Conservation (phyloP, 2,888 invertebrate genomes). For the Nebria brevicollis region DNA sequence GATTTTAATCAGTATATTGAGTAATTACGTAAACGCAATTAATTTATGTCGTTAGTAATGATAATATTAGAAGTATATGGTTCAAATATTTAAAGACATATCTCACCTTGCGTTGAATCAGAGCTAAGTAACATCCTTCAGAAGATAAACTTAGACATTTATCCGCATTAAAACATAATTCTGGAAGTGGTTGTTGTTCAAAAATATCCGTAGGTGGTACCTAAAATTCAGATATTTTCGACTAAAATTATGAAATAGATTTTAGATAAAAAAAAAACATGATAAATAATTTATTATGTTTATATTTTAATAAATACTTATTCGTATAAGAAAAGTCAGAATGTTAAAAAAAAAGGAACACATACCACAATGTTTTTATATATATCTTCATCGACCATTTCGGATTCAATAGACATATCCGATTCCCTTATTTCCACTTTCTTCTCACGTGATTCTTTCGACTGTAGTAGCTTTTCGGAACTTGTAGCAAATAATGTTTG, state of each 20-base stretch:
- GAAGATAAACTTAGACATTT: conserved; percentile 62
- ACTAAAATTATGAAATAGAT: conserved; percentile 9
- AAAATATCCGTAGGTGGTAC: conserved; percentile 78
- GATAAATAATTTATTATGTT: too few species aligned
- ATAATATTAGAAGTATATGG: too few species aligned
- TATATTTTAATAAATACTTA: too few species aligned
- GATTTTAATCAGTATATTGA: too few species aligned
- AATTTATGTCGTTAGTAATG: too few species aligned
- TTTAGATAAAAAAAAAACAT: too few species aligned
- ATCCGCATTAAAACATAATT: conserved; percentile 67
- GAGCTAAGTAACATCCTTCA: conserved; percentile 75
- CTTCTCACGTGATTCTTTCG: conserved; percentile 17
- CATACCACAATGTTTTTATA: conserved; percentile 52
- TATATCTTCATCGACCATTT: conserved; percentile 51
- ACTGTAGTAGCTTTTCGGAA: conserved; percentile 3
- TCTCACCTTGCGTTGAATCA: conserved; percentile 66
- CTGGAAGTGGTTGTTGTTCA: conserved; percentile 70
- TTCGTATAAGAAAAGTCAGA: too few species aligned
- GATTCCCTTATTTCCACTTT: conserved; percentile 48
- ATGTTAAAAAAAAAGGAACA: background rate
- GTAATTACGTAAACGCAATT: too few species aligned
- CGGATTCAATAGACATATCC: conserved; percentile 38
- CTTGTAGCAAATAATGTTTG: conserved; percentile 14
- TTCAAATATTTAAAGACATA: too few species aligned
- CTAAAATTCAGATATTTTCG: conserved; percentile 59